Evolutionary conservation across 2,797 vertebrate species (phyloP).

Genomic region (Tarsius wallacei): DNA sequence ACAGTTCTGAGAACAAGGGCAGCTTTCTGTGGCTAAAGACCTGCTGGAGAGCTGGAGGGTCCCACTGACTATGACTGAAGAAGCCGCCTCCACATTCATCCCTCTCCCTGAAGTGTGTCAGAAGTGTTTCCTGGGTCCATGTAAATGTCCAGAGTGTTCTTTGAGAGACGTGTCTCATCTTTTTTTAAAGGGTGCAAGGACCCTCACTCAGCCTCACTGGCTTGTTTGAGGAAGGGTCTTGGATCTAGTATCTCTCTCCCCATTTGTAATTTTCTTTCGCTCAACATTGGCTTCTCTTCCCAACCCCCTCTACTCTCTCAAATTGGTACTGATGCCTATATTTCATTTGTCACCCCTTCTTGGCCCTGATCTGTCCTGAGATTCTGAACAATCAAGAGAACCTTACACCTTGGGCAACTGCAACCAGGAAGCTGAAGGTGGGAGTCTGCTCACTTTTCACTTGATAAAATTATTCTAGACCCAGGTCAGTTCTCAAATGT

Average conservation of each 20-base stretch:
- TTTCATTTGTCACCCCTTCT: neutral
- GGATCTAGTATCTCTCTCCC: neutral
- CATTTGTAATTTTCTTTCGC: neutral
- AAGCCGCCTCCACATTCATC: neutral
- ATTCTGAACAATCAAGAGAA: neutral
- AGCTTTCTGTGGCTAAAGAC: neutral
- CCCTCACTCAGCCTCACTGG: neutral
- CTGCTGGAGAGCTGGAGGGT: neutral
- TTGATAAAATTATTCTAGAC: neutral
- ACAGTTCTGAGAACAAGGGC: neutral
- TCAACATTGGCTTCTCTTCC: neutral
- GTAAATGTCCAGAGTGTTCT: neutral
- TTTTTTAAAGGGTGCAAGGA: neutral
- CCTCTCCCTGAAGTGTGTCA: no score
- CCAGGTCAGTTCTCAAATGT: neutral
- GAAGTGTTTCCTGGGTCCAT: neutral
- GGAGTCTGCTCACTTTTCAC: neutral
- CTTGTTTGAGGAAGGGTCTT: neutral
- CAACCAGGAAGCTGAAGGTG: neutral
- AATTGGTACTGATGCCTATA: neutral
- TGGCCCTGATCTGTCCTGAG: neutral
- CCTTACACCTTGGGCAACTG: neutral
- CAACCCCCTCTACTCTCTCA: rapidly evolving
- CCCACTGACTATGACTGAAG: rapidly evolving
- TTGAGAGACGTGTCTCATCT: neutral